Percentiles rank a stretch among this genome's conserved stretches.
These are phyloP conservation scores for Nephrocerus scutellatus DNA, from an alignment of 2,888 invertebrate genomes.

Conservation along the genomic window DNA sequence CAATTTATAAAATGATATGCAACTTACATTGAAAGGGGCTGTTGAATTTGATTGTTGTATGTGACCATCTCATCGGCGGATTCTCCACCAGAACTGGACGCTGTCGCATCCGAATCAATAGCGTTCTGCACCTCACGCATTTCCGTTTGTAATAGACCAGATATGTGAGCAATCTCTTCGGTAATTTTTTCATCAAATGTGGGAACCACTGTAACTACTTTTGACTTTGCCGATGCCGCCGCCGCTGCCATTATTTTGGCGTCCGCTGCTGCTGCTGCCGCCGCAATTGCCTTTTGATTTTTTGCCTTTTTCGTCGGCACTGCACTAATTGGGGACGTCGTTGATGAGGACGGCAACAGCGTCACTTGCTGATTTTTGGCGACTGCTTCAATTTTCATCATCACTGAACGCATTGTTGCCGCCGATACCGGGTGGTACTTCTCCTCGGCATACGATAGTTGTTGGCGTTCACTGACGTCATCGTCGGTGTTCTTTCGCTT, in stretches of 20 bases:
- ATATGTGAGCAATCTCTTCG: constrained; percentile 60
- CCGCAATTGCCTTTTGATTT: constrained; percentile 18
- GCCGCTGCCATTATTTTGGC: too few relatives aligned
- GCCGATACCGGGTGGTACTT: constrained; percentile 48
- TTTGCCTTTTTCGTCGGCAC: constrained; percentile 20
- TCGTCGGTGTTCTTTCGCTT: constrained; percentile 17
- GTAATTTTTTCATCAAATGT: constrained; percentile 47
- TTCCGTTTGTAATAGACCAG: constrained; percentile 67
- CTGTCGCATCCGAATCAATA: constrained; percentile 88
- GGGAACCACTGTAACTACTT: constrained; percentile 38
- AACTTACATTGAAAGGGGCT: constrained; percentile 73
- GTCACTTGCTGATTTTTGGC: constrained; percentile 39
- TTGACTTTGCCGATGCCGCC: constrained; percentile 21
- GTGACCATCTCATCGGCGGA: constrained; percentile 82
- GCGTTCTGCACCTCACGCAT: constrained; percentile 66
- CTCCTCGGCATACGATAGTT: constrained; percentile 36
- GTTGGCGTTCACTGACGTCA: constrained; percentile 18
- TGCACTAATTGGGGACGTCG: neutral
- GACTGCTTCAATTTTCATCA: constrained; percentile 39
- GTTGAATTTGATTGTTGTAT: constrained; percentile 71
- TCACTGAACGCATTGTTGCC: constrained; percentile 53
- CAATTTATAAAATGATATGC: neutral
- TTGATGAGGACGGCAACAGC: constrained; percentile 23
- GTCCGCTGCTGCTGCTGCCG: constrained; percentile 5
- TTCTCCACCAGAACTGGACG: constrained; percentile 88